Conservation (phyloP, 2,888 invertebrate species). For the Eudemis profundana region DNA sequence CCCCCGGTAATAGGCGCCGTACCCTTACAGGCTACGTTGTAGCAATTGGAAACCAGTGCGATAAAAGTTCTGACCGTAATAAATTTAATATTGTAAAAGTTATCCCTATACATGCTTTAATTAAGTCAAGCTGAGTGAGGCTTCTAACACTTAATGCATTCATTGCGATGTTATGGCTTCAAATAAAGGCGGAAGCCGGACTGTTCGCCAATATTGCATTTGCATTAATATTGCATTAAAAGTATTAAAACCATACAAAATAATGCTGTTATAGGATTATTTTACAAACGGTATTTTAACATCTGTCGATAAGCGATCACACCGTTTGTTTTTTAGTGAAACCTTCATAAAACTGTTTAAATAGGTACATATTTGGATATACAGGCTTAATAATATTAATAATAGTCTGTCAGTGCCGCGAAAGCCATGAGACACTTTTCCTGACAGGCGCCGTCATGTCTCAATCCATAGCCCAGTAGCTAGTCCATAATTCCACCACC, state of each 20-base stretch:
- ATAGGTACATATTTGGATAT: no score
- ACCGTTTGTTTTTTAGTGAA: no score
- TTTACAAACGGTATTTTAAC: constrained; percentile 19
- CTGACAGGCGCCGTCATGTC: no score
- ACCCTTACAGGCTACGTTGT: no score
- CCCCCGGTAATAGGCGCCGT: no score
- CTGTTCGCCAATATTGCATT: constrained; percentile 38
- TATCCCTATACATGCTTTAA: neutral
- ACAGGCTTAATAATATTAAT: no score
- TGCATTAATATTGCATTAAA: constrained; percentile 39
- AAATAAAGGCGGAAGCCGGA: constrained; percentile 27
- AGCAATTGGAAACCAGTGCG: neutral
- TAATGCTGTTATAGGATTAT: constrained; percentile 36
- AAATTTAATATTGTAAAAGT: neutral
- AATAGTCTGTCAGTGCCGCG: no score
- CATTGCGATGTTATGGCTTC: constrained; percentile 28
- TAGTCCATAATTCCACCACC: no score
- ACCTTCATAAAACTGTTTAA: no score
- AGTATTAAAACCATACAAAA: constrained; percentile 41
- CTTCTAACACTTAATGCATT: constrained; percentile 31
- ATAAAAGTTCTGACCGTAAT: neutral
- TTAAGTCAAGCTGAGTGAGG: constrained; percentile 10
- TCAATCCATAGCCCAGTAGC: no score
- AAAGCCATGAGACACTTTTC: no score
- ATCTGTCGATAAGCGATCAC: neutral